Percentiles rank a stretch among this genome's conserved stretches.
phyloP scores from a whole-genome alignment of 1,140 invertebrate genomes.

The Grapholita molesta region DNA sequence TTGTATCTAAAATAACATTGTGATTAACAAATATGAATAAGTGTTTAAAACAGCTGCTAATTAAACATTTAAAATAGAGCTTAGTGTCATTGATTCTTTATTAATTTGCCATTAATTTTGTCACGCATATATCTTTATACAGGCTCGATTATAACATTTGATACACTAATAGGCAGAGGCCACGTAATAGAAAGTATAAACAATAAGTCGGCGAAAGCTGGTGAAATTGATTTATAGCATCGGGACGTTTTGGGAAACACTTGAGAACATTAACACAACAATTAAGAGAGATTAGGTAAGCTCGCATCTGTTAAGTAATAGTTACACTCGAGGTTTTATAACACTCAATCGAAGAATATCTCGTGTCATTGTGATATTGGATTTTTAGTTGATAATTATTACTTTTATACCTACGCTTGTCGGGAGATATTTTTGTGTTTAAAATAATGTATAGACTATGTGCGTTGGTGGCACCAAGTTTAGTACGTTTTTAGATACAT shows the following conservation, averaged over 20 bases:
- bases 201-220: slow-evolving; percentile 72
- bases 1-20: too few relatives aligned
- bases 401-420: background rate
- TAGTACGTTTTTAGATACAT: too few relatives aligned
- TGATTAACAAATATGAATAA: background rate
- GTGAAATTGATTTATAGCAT: slow-evolving; percentile 74
- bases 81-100: background rate
- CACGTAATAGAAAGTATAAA: slow-evolving; percentile 73
- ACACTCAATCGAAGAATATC: background rate
- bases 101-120: background rate
- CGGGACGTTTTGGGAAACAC: slow-evolving; percentile 63
- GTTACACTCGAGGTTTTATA: slow-evolving; percentile 26
- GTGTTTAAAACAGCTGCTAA: background rate
- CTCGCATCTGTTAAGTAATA: slow-evolving; percentile 43
- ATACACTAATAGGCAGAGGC: slow-evolving; percentile 47
- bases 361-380: background rate
- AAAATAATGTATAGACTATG: background rate
- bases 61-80: background rate
- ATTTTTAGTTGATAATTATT: background rate
- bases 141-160: slow-evolving; percentile 56
- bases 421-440: background rate
- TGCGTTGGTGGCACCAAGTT: too few relatives aligned
- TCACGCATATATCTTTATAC: slow-evolving; percentile 31
- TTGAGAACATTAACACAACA: slow-evolving; percentile 68
- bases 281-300: slow-evolving; percentile 65